Conservation (phyloP, 1,140 invertebrate species). For the Lanistes nyassanus region DNA sequence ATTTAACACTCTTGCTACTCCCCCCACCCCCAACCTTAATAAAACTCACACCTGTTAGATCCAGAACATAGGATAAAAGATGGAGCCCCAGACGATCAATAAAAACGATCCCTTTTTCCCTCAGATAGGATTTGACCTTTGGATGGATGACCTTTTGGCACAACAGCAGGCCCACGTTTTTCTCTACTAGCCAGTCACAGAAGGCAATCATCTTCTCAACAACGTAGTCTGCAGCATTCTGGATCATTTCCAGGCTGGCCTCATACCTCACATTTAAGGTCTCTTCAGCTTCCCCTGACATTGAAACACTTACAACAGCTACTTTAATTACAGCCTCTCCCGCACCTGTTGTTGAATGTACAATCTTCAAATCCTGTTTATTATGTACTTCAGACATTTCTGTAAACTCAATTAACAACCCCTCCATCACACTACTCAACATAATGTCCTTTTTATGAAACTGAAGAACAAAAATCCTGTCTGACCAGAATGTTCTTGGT, state of each 20-base stretch:
- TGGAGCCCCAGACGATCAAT: slow-evolving; percentile 69
- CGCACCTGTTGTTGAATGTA: not conserved
- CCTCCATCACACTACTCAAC: slow-evolving; percentile 24
- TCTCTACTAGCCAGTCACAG: slow-evolving; percentile 29
- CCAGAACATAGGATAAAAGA: slow-evolving; percentile 33
- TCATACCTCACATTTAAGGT: slow-evolving; percentile 31
- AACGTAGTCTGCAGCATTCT: slow-evolving; percentile 21
- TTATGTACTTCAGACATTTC: slow-evolving; percentile 28
- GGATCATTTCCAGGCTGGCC: slow-evolving; percentile 15
- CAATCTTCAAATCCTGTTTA: not conserved
- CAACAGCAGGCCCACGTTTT: slow-evolving; percentile 38
- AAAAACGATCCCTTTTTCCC: slow-evolving; percentile 82
- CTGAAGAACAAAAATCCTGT: slow-evolving; percentile 34
- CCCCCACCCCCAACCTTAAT: not conserved
- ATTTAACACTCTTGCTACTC: not conserved
- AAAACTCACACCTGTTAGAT: slow-evolving; percentile 37
- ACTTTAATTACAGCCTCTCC: slow-evolving; percentile 29
- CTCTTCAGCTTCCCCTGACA: slow-evolving; percentile 49
- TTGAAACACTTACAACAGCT: slow-evolving; percentile 40
- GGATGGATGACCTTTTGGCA: slow-evolving; percentile 55
- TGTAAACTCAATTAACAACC: slow-evolving; percentile 38
- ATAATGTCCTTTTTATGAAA: slow-evolving; percentile 18
- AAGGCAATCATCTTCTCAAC: slow-evolving; percentile 28
- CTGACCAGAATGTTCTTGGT: slow-evolving; percentile 3
- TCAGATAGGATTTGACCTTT: slow-evolving; percentile 35